Evolutionary conservation across 2,113 vertebrate species (phyloP), one percentile per base, ranked within the genome.

Genomic region (Misgurnus anguillicaudatus): DNA sequence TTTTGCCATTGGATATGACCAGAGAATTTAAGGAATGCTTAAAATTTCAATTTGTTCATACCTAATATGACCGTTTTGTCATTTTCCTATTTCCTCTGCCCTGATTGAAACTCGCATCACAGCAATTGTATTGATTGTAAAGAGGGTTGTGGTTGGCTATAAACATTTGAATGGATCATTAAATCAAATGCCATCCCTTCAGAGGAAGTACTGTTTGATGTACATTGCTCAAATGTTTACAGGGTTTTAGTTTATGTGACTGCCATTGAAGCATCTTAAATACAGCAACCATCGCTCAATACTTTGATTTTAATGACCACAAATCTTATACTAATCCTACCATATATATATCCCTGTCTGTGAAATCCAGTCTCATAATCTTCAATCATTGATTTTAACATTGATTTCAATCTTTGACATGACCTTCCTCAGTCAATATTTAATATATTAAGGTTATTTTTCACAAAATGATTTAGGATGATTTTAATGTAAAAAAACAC

Each of bases 121-220:
- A 63, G 21, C 51, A 9, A 48, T 48, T 17, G n/a, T n/a, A 41
- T 13, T 48, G 58, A 62, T 36, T 72, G 69, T 58, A 72, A 53
- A 24, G 47, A 41, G 21, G 31, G 24, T 63, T 75, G 58, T 53
- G 38, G 17, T 42, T 36, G 45, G 45, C 74, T 75, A 6, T 75
- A 75, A 64, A 75, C 42, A 62, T 75, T 7, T 47, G 51, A 64
- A 75, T 63, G 73, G 60, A 63, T 64, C 60, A 64, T 64, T 64
- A 64, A 75, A 75, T 75, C 60, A 51, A 13, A 16, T 63, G 60
- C 13, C 5, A 11, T 51, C 60, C 31, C 42, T 16, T 21, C 21
- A 16, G 17, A 55, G 17, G 71, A 45, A 60, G 57, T 60, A 55
- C 6, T 1, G 31, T 39, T 14, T 76, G 42, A 24, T 19, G 53